Base-by-base conservation (phyloP, 2,888 invertebrate genomes). In the Macrophya alboannulata region DNA sequence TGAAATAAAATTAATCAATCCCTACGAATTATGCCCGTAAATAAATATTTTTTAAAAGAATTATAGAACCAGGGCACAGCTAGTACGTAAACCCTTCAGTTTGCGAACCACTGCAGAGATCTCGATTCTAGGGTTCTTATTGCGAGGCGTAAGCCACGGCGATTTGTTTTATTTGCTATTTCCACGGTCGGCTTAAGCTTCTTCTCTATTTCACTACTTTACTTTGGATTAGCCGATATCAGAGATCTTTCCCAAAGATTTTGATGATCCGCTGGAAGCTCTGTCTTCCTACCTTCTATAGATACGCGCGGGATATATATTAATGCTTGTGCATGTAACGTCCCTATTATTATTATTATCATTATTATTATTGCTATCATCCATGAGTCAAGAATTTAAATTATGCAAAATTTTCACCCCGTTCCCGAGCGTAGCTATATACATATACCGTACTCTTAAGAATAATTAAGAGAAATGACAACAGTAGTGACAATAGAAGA, bases 161-260 rank as follows among this genome's bases (percentile, higher is more conserved):
- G 5, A 55, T 77, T 77, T 51, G 31, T 77, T 77, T 77, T 31
- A 77, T 77, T 77, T 37, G 51, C 77, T 55, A 77, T 77, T 77
- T 77, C 77, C 55, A 77, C 77, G 12, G 77, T 55, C n/a, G 77
- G 8, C 51, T 31, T 55, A 55, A 77, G 77, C 77, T 77, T 55
- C 55, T 55, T 77, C 77, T 77, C 77, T 77, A 77, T 55, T 77
- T 77, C 77, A 25, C 77, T 77, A 9, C 77, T 77, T 77, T 37
- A 77, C 77, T 77, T 77, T 55, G 51, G 77, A 55, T 77, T 77
- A 77, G 37, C n/a, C 55, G 17, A 37, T 77, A 51, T 51, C 77
- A 51, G n/a, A 77, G 51, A 77, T 77, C 77, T 77, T 55, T 17
- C 8, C 55, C 55, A 8, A 37, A 37, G 77, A 77, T 77, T 48